Percentiles rank a stretch among this genome's conserved stretches.
Conservation (phyloP, 1,140 invertebrate genomes). For the Drosophila pseudoobscura region DNA sequence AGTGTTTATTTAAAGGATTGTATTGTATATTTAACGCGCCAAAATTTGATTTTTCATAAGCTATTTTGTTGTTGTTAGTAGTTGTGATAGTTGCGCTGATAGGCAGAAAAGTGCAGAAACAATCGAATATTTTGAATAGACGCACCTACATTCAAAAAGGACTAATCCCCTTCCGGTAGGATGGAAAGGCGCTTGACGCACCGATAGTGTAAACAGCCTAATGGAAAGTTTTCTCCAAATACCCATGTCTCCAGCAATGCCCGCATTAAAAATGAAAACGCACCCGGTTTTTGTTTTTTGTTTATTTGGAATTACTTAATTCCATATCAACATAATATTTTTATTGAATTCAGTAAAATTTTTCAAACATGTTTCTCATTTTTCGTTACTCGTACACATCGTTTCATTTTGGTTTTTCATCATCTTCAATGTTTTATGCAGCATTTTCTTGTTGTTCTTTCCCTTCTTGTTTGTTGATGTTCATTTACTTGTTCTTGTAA, state of each 20-base stretch:
- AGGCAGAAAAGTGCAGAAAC: too few relatives aligned
- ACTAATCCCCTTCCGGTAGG: too few relatives aligned
- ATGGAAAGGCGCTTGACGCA: too few relatives aligned
- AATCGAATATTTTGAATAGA: too few relatives aligned
- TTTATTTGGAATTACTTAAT: constrained; percentile 82
- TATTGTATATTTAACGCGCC: too few relatives aligned
- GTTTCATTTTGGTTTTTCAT: constrained; percentile 53
- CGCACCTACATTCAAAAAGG: too few relatives aligned
- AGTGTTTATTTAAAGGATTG: too few relatives aligned
- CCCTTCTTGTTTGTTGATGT: constrained; percentile 55
- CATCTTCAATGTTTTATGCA: constrained; percentile 53
- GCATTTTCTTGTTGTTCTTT: constrained; percentile 42
- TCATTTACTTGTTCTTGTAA: constrained; percentile 59
- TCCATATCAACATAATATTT: constrained; percentile 83
- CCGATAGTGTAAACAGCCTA: too few relatives aligned
- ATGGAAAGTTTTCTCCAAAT: background rate
- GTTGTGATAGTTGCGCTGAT: too few relatives aligned
- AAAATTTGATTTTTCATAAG: too few relatives aligned
- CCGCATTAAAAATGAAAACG: constrained; percentile 6
- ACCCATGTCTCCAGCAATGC: background rate
- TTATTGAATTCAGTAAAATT: constrained; percentile 83
- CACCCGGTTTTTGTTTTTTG: constrained; percentile 55
- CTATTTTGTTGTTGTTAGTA: too few relatives aligned
- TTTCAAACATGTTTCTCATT: constrained; percentile 75
- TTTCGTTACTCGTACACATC: constrained; percentile 67